These are phyloP conservation scores for Cremastinae sp. DNA, from an alignment of 2,888 invertebrate species.

Conservation along the genomic window DNA sequence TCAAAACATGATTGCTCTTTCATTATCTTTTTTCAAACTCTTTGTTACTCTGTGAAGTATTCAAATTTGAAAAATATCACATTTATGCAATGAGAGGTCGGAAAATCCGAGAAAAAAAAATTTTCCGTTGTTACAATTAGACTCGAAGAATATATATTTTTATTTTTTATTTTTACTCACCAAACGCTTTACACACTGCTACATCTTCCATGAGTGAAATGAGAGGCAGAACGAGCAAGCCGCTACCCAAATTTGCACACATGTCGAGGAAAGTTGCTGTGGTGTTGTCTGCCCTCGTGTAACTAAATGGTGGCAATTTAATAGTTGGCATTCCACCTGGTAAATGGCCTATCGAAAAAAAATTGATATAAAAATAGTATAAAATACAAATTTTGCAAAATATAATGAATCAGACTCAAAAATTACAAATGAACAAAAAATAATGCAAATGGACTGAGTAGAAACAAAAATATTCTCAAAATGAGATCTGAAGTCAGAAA, in stretches of 20 bases:
- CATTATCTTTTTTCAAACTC: too few relatives aligned
- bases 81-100: too few relatives aligned
- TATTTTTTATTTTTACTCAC: slow-evolving; percentile 80
- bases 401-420: too few relatives aligned
- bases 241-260: slow-evolving; percentile 90
- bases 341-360: slow-evolving; percentile 82
- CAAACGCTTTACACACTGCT: slow-evolving; percentile 96
- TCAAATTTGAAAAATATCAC: too few relatives aligned
- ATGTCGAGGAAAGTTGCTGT: slow-evolving; percentile 86
- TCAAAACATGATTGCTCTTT: too few relatives aligned
- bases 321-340: slow-evolving; percentile 88
- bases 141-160: background rate
- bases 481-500: background rate
- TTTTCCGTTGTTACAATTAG: too few relatives aligned
- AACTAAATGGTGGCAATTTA: slow-evolving; percentile 86
- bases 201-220: slow-evolving; percentile 94
- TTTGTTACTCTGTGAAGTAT: too few relatives aligned
- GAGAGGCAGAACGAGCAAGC: slow-evolving; percentile 91
- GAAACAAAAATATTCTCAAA: background rate
- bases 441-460: slow-evolving; percentile 6
- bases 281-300: slow-evolving; percentile 83
- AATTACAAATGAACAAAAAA: too few relatives aligned
- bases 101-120: background rate
- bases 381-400: background rate
- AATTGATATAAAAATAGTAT: background rate